Evolutionary conservation across 2,113 vertebrate genomes (phyloP).

Genomic region (Charina bottae): DNA sequence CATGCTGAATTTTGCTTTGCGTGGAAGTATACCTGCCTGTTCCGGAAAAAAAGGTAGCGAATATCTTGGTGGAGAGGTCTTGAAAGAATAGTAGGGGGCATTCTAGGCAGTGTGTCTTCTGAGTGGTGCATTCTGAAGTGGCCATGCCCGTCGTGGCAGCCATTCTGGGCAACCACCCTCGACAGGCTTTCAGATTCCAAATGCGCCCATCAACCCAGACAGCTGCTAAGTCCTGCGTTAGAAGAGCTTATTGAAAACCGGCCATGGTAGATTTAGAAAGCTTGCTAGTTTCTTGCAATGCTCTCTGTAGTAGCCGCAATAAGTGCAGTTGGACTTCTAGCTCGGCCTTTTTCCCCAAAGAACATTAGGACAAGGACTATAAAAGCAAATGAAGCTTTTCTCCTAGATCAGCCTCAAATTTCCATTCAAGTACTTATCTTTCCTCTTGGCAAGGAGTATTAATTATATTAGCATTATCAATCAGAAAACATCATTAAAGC

Average conservation of each 20-base stretch:
- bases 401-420: neutral
- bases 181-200: no score
- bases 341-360: neutral
- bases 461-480: constrained; percentile 11
- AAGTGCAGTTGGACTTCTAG: neutral
- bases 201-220: neutral
- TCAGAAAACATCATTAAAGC: neutral
- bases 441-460: neutral
- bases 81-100: neutral
- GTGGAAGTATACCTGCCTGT: neutral
- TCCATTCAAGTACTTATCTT: neutral
- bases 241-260: neutral
- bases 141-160: neutral
- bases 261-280: neutral
- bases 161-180: neutral
- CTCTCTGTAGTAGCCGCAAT: no score
- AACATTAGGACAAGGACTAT: neutral
- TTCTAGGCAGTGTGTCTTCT: neutral
- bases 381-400: constrained; percentile 22
- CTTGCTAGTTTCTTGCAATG: rapidly evolving
- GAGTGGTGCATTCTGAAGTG: neutral
- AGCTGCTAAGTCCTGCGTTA: neutral
- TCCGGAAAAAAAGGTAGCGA: neutral
- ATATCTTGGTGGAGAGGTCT: neutral
- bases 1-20: neutral